Conservation (phyloP, 1,140 invertebrate genomes). For the Drosophila serrata region DNA sequence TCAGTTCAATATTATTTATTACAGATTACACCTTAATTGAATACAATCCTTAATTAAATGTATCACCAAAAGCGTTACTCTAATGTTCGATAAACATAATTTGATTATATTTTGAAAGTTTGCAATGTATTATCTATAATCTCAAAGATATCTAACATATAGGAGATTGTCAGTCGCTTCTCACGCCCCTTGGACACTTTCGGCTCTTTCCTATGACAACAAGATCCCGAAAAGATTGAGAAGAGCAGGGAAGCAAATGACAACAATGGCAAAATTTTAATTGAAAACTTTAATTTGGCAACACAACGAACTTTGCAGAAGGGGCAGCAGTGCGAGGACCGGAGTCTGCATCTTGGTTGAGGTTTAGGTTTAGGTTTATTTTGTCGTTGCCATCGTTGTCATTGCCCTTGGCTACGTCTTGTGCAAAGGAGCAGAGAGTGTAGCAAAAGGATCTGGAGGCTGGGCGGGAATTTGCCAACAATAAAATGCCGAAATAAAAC, state of each 20-base stretch:
- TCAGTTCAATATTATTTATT: too few species aligned
- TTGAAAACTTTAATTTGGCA: constrained; percentile 83
- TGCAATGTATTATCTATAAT: constrained; percentile 20
- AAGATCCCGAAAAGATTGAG: constrained; percentile 35
- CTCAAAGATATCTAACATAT: constrained; percentile 2
- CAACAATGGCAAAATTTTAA: constrained; percentile 77
- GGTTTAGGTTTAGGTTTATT: constrained; percentile 47
- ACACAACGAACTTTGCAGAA: constrained; percentile 52
- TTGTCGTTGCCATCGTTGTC: constrained; percentile 66
- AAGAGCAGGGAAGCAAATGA: constrained; percentile 53
- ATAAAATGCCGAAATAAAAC: constrained; percentile 79
- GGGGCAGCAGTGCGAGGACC: constrained; percentile 6
- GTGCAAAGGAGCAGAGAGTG: constrained; percentile 30
- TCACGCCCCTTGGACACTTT: constrained; percentile 36
- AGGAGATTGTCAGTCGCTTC: constrained; percentile 6
- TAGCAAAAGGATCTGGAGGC: constrained; percentile 50
- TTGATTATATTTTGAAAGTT: constrained; percentile 1
- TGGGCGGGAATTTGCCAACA: constrained; percentile 60
- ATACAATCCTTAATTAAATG: too few species aligned
- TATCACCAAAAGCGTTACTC: too few species aligned
- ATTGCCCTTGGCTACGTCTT: constrained; percentile 81
- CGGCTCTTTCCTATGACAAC: constrained; percentile 47
- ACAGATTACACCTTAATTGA: too few species aligned
- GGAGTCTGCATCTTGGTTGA: constrained; percentile 66
- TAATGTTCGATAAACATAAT: too few species aligned